Percentiles rank a stretch among this genome's conserved stretches.
Evolutionary conservation across 2,797 vertebrate species (phyloP).

Genomic region (Muscicapa comitata): DNA sequence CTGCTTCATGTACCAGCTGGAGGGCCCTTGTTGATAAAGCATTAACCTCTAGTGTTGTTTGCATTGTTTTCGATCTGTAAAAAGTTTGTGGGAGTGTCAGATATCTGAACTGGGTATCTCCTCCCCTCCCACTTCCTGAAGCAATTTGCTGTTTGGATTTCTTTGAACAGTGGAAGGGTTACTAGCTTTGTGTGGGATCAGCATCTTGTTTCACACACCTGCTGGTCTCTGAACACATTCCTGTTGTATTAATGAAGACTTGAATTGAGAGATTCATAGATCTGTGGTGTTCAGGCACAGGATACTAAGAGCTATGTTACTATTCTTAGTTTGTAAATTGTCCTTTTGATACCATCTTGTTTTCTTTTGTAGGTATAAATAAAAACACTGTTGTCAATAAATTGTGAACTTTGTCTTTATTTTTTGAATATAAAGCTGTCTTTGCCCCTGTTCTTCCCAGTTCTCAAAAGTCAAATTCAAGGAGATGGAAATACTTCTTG

Average conservation of each 20-base stretch:
- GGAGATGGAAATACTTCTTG: background rate
- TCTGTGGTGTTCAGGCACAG: constrained; percentile 74
- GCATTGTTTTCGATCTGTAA: constrained; percentile 7
- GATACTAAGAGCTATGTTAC: constrained; percentile 78
- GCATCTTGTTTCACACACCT: constrained; percentile 54
- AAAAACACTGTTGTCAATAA: constrained; percentile 82
- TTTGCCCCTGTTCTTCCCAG: background rate
- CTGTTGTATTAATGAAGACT: constrained; percentile 73
- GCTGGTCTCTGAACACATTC: constrained; percentile 80
- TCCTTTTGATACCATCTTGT: constrained; percentile 84
- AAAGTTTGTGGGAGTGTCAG: constrained; percentile 22
- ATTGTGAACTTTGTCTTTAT: constrained; percentile 56
- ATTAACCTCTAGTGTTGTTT: background rate
- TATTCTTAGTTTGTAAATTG: constrained; percentile 80
- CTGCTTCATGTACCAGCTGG: constrained; percentile 18
- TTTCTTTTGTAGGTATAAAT: constrained; percentile 85
- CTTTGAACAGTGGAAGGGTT: constrained; percentile 64
- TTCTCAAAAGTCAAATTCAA: background rate
- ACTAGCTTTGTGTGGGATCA: constrained; percentile 74
- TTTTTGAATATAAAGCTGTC: background rate
- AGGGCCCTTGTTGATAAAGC: constrained; percentile 28
- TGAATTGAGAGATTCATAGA: constrained; percentile 72
- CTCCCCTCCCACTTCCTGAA: constrained; percentile 53
- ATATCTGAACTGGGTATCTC: constrained; percentile 23
- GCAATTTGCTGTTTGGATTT: constrained; percentile 61